A percentile compares a stretch with the other conserved stretches of the same genome.
Conservation (phyloP, 2,113 vertebrate genomes). For the Cricetomys ansorgei region DNA sequence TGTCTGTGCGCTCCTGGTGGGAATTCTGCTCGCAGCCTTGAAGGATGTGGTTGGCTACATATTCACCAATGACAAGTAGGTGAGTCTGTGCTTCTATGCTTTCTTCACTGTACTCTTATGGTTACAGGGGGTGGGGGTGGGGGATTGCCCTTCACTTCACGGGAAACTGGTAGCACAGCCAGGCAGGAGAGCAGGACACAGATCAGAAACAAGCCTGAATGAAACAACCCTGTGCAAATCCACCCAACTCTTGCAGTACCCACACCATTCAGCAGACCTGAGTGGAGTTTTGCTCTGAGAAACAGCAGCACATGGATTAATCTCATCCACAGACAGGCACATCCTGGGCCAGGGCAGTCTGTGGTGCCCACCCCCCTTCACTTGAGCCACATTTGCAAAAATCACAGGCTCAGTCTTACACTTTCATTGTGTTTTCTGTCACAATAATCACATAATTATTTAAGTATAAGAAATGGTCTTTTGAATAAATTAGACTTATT, state of each 20-base stretch:
- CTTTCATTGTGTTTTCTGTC: background rate
- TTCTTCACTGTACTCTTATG: background rate
- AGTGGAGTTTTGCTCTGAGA: background rate
- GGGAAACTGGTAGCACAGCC: background rate
- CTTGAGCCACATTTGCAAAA: background rate
- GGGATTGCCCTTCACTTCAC: too few relatives aligned
- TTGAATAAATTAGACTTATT: background rate
- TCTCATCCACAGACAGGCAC: background rate
- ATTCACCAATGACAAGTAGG: conserved; percentile 92
- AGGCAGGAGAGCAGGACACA: background rate
- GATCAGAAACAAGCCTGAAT: background rate
- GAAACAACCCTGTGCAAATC: background rate
- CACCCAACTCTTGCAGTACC: background rate
- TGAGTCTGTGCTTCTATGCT: conserved; percentile 25
- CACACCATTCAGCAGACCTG: background rate
- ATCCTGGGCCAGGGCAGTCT: too few relatives aligned
- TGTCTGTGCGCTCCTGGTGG: conserved; percentile 85
- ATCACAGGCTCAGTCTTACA: background rate
- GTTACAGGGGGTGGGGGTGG: background rate
- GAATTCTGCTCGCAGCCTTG: conserved; percentile 83
- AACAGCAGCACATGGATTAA: background rate
- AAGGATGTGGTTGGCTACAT: conserved; percentile 90
- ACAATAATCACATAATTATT: background rate
- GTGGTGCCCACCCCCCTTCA: fast-evolving
- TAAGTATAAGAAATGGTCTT: background rate